A percentile compares a stretch with the other conserved stretches of the same genome.
Conservation (phyloP, 2,113 vertebrate genomes). For the Strigops habroptila region DNA sequence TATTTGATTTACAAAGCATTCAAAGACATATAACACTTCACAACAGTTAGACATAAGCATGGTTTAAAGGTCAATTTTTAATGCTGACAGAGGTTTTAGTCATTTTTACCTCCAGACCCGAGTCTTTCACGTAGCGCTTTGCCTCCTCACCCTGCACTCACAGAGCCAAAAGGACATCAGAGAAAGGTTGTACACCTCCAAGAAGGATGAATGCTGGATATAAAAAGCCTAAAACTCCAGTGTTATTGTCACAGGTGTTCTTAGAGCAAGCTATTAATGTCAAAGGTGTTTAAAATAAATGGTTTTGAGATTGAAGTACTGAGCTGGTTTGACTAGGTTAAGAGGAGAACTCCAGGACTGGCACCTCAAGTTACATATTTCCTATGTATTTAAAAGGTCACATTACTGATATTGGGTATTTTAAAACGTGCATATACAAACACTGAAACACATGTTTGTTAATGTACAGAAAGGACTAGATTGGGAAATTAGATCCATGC, state of each 20-base stretch:
- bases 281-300: not conserved
- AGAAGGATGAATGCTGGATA: not conserved
- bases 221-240: not conserved
- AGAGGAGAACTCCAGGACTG: not conserved
- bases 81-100: not conserved
- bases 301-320: not conserved
- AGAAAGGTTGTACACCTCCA: not conserved
- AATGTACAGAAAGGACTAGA: not conserved
- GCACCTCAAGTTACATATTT: not conserved
- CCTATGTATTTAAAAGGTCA: not conserved
- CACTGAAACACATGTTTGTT: not conserved
- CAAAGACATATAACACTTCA: not conserved
- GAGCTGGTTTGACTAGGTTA: slow-evolving; percentile 15
- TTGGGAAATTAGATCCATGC: not conserved
- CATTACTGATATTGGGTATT: not conserved
- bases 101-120: not conserved
- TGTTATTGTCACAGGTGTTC: not conserved
- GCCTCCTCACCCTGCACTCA: not conserved
- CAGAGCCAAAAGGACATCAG: not conserved
- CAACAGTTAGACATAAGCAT: fast-evolving
- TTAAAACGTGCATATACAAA: not conserved
- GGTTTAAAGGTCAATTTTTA: not conserved
- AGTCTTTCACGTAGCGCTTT: not conserved
- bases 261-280: not conserved
- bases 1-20: not conserved